Conservation (phyloP, 2,797 vertebrate genomes). For the Crocidura indochinensis region DNA sequence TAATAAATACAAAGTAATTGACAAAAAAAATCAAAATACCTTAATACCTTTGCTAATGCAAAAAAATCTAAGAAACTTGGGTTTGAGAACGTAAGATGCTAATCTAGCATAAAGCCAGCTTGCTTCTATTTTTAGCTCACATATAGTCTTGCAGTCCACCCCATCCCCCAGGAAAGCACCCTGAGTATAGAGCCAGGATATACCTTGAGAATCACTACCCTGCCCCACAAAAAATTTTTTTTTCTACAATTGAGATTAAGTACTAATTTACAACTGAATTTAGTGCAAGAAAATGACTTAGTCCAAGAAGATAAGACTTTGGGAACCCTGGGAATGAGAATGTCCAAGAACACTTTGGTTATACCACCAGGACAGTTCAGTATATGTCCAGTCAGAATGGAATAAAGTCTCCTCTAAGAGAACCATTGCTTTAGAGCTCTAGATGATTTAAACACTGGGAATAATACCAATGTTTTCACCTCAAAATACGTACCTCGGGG, state of each 20-base stretch:
- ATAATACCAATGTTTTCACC: not conserved
- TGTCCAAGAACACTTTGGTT: constrained; percentile 7
- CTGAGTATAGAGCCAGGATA: too few relatives aligned
- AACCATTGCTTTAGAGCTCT: not conserved
- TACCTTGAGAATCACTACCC: too few relatives aligned
- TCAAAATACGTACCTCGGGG: not conserved
- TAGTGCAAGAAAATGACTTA: not conserved
- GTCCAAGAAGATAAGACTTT: not conserved
- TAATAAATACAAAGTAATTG: not conserved
- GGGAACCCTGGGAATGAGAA: not conserved
- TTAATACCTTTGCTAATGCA: constrained; percentile 36
- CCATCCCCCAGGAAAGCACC: too few relatives aligned
- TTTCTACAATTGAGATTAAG: not conserved
- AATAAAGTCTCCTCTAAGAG: not conserved
- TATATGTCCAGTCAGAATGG: not conserved
- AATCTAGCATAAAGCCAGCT: too few relatives aligned
- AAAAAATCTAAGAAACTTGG: not conserved
- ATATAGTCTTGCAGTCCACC: too few relatives aligned
- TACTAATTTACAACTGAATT: constrained; percentile 1
- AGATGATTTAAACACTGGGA: not conserved
- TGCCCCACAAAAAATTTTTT: too few relatives aligned
- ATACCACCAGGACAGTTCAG: not conserved
- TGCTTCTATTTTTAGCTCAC: too few relatives aligned
- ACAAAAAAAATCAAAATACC: constrained; percentile 33
- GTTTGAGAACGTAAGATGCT: too few relatives aligned